phyloP scores from a whole-genome alignment of 2,113 vertebrate species.

The Rafetus swinhoei region DNA sequence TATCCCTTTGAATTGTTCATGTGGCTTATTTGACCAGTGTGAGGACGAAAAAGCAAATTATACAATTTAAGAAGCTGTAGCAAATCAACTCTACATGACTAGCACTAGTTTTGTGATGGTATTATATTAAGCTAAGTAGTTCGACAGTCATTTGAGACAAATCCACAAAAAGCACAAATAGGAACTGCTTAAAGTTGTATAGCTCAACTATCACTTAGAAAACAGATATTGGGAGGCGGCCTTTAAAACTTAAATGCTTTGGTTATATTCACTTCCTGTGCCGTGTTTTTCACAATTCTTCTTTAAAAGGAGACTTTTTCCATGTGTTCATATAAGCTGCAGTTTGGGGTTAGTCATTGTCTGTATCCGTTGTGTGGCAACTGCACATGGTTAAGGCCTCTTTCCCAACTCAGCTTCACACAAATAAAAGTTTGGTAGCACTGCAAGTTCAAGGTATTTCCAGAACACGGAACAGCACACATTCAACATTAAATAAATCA shows the following conservation, averaged over 20 bases:
- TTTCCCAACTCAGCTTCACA: neutral
- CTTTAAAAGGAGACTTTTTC: neutral
- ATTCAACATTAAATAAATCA: neutral
- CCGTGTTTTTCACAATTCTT: neutral
- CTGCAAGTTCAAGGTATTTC: neutral
- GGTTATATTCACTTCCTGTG: neutral
- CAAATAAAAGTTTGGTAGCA: neutral
- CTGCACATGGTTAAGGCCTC: fast-evolving
- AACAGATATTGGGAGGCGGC: neutral
- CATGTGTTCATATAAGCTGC: neutral
- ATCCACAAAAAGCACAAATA: fast-evolving
- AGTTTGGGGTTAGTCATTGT: neutral
- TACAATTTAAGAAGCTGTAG: neutral
- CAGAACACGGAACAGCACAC: neutral
- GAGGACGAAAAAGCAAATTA: neutral
- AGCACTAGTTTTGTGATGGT: neutral
- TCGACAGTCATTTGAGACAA: neutral
- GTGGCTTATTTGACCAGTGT: slow-evolving; percentile 8
- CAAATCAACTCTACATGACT: neutral
- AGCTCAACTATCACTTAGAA: neutral
- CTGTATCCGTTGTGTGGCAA: neutral
- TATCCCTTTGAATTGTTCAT: neutral
- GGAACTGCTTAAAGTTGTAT: neutral
- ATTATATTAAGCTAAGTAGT: neutral
- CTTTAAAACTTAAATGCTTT: neutral